phyloP scores from a whole-genome alignment of 2,888 invertebrate species.

The Protodeltote pygarga region DNA sequence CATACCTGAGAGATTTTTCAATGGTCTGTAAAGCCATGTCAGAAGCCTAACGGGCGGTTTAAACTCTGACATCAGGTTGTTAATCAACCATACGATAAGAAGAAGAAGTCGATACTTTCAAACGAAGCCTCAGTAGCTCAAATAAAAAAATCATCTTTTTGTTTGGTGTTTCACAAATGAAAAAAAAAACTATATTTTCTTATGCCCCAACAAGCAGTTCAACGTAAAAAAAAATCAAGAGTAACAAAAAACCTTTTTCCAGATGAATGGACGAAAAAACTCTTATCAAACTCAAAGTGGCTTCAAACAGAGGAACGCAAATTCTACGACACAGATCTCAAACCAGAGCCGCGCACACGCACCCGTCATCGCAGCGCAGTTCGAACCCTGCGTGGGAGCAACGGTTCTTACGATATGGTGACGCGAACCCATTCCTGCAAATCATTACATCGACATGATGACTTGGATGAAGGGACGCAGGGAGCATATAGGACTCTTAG shows the following conservation, averaged over 20 bases:
- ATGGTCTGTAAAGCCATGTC: no score
- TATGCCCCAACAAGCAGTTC: no score
- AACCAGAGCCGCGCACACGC: slow-evolving; percentile 62
- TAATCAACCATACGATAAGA: no score
- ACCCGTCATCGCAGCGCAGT: slow-evolving; percentile 68
- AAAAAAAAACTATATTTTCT: no score
- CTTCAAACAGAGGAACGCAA: slow-evolving; percentile 88
- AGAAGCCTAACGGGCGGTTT: no score
- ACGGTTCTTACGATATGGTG: slow-evolving; percentile 76
- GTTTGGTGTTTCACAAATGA: no score
- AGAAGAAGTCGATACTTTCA: no score
- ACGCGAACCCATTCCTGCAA: slow-evolving; percentile 76
- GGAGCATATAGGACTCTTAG: slow-evolving; percentile 79
- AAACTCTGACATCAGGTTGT: no score
- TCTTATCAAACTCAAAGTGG: slow-evolving; percentile 90
- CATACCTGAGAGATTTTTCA: no score
- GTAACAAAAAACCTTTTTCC: slow-evolving; percentile 26
- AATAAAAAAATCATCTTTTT: no score
- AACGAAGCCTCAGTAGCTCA: no score
- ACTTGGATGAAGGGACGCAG: slow-evolving; percentile 72
- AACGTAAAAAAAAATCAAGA: no score
- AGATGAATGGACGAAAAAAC: slow-evolving; percentile 91
- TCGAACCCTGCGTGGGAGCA: slow-evolving; percentile 60
- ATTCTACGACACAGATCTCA: slow-evolving; percentile 78
- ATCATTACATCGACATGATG: slow-evolving; percentile 69